Evolutionary conservation across 2,888 invertebrate species (phyloP), one percentile per base, ranked within the genome.

Genomic region (Caenorhabditis sulstoni): DNA sequence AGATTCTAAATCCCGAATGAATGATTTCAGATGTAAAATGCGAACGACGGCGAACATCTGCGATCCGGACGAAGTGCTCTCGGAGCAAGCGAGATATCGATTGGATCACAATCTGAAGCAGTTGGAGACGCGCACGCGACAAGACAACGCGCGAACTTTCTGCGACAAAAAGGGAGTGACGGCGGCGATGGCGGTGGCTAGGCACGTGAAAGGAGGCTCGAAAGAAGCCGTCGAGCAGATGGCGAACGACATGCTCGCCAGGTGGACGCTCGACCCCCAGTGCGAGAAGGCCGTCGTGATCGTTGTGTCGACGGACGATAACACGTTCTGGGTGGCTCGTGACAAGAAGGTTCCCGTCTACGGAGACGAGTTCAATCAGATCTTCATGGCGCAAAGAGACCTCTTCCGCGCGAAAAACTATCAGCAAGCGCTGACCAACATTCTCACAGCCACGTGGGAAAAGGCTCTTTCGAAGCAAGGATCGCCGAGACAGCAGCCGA

Each of bases 131-230:
- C 57, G 85, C 50, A 89, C 89, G 0, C 20, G 86, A 53, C 89
- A 87, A 81, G 85, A 85, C n/a, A 59, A 81, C 59, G 88, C 78
- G 0, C 39, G 68, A 11, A 79, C 83, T 0, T 89, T 88, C 61
- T 89, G 88, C 53, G 87, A 87, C 44, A 88, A 87, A 73, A 89
- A 89, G 53, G 89, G 89, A 67, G 83, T 89, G 20, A 86, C 86
- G 11, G 87, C 84, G 0, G 87, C 87, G 12, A 84, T 89, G 81
- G 87, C 87, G 7, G 55, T 89, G 0, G 87, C 87, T 7, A 79
- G 80, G n/a, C 83, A 83, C 50, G 87, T 88, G 23, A 78, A 83
- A 39, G 87, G 87, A 20, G 89, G 88, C 62, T 78, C 82, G 1
- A 83, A 84, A 14, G 81, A 86, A 57, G 87, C 82, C 3, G 87